Conservation (phyloP, 2,888 invertebrate species). For the Drosophila borealis region DNA sequence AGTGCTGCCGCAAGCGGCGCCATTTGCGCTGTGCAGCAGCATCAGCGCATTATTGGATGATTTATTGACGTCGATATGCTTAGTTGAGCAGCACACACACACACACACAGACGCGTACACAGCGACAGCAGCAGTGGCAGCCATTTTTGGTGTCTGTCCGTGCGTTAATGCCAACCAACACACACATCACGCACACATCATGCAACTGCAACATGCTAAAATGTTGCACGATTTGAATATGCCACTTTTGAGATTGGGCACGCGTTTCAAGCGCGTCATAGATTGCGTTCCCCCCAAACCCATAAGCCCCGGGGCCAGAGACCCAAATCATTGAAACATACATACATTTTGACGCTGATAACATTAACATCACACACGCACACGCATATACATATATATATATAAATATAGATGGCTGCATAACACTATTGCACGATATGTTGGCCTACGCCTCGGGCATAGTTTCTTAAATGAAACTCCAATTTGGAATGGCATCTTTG, state of each 20-base stretch:
- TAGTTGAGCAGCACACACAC: conserved; percentile 76
- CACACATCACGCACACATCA: conserved; percentile 10
- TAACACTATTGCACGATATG: conserved; percentile 43
- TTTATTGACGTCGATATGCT: conserved; percentile 85
- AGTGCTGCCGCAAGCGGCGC: conserved; percentile 25
- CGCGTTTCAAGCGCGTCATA: conserved; percentile 41
- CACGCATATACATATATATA: neutral
- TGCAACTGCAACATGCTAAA: conserved; percentile 48
- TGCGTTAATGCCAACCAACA: conserved; percentile 31
- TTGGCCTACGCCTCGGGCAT: neutral
- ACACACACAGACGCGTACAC: conserved; percentile 9
- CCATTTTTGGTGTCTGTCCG: conserved; percentile 66
- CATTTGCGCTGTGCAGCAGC: conserved; percentile 56
- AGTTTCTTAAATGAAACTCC: conserved; percentile 8
- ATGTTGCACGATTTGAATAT: conserved; percentile 61
- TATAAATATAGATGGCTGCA: conserved; percentile 2
- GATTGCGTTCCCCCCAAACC: conserved; percentile 51
- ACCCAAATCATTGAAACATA: conserved; percentile 44
- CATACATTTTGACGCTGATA: conserved; percentile 44
- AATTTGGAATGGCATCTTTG: conserved; percentile 27
- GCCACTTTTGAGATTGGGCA: conserved; percentile 70
- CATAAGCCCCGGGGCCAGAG: conserved; percentile 14
- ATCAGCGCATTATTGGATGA: conserved; percentile 83
- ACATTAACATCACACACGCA: conserved; percentile 18
- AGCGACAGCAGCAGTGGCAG: conserved; percentile 27